These are phyloP conservation scores for Arothron firmamentum DNA, from an alignment of 2,113 vertebrate genomes.

Conservation along the genomic window DNA sequence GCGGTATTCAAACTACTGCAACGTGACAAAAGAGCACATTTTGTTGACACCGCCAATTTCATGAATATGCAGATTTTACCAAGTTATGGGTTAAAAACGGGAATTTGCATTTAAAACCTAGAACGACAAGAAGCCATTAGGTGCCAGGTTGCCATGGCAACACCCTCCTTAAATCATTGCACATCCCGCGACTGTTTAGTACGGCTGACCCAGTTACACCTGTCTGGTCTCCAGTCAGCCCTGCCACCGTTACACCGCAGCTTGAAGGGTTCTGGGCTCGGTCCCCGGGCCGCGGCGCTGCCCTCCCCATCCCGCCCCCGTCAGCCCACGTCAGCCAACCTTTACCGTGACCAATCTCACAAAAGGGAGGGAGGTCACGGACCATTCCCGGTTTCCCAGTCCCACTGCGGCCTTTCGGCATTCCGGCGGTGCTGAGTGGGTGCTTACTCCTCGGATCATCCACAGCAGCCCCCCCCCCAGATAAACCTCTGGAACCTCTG, in stretches of 20 bases:
- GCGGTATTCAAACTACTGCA: conserved; percentile 3
- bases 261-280: conserved; percentile 31
- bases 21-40: too few relatives aligned
- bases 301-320: conserved; percentile 13
- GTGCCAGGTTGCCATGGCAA: conserved; percentile 35
- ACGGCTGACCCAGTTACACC: conserved; percentile 49
- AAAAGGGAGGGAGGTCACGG: conserved; percentile 42
- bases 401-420: conserved; percentile 19
- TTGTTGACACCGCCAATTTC: too few relatives aligned
- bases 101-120: conserved; percentile 26
- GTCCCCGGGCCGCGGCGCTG: conserved; percentile 35
- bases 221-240: conserved; percentile 25
- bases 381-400: conserved; percentile 45
- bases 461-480: conserved; percentile 5
- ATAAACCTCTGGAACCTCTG: background rate
- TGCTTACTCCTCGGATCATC: conserved; percentile 33
- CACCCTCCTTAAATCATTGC: conserved; percentile 46
- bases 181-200: conserved; percentile 43
- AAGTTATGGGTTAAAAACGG: conserved; percentile 5
- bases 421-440: conserved; percentile 36
- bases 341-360: conserved; percentile 47
- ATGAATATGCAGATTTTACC: too few relatives aligned
- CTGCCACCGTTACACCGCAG: conserved; percentile 19
- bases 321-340: conserved; percentile 21
- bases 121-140: conserved; percentile 20